These are phyloP conservation scores for Adelphocoris suturalis DNA, from an alignment of 2,888 invertebrate genomes.

Conservation along the genomic window DNA sequence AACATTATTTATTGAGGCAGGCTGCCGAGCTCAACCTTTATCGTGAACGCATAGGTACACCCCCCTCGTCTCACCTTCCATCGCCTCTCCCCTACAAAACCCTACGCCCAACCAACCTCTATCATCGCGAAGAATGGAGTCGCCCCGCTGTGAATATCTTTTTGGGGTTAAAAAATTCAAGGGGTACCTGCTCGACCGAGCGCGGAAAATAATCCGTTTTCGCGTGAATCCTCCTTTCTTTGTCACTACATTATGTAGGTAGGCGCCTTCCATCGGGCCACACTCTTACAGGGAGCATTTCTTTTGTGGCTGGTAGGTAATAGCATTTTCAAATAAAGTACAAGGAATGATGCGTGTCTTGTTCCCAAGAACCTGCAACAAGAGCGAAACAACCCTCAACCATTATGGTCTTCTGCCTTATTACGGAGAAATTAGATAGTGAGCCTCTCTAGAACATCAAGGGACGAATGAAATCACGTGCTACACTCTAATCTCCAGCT, in stretches of 20 bases:
- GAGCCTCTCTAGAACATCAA: no score
- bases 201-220: constrained; percentile 22
- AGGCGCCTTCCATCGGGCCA: not conserved
- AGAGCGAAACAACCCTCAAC: not conserved
- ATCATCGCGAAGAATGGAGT: constrained; percentile 32
- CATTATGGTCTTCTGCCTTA: no score
- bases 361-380: not conserved
- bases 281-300: not conserved
- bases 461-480: no score
- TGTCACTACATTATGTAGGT: constrained; percentile 36
- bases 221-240: constrained; percentile 39
- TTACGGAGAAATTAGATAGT: no score
- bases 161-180: constrained; percentile 13
- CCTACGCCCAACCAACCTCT: not conserved
- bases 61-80: not conserved
- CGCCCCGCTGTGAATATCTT: constrained; percentile 36
- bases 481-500: no score
- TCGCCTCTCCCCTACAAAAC: not conserved
- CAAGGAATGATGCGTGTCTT: not conserved
- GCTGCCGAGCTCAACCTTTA: not conserved
- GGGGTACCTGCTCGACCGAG: not conserved
- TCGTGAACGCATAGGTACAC: constrained; percentile 28
- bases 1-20: constrained; percentile 15
- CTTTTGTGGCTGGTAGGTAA: not conserved
- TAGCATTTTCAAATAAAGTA: constrained; percentile 10